These are phyloP conservation scores for Schizotus pectinicornis DNA, from an alignment of 2,888 invertebrate species.

Conservation along the genomic window DNA sequence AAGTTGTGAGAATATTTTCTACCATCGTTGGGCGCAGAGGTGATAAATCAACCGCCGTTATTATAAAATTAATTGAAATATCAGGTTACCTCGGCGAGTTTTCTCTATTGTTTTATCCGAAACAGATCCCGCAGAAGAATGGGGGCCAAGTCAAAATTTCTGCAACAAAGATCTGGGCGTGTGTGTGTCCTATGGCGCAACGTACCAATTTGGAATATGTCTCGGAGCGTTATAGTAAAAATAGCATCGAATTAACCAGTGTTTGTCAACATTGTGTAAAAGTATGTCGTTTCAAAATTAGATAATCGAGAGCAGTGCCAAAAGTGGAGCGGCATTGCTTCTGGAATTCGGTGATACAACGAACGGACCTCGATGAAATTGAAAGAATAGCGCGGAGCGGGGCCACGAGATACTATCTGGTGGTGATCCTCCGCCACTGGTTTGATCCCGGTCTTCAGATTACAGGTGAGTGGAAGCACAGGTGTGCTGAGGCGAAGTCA, in stretches of 20 bases:
- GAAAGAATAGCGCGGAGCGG: conserved; percentile 6
- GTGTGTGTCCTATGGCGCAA: conserved; percentile 17
- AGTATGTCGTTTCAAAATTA: conserved; percentile 13
- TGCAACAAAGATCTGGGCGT: too few species aligned
- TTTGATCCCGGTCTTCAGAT: conserved; percentile 38
- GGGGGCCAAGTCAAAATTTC: too few species aligned
- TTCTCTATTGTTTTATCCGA: conserved; percentile 48
- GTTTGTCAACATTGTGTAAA: conserved; percentile 16
- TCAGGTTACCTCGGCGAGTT: conserved; percentile 52
- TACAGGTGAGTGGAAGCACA: conserved; percentile 39
- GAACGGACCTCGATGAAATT: background rate
- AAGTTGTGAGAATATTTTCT: conserved; percentile 46
- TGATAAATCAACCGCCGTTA: conserved; percentile 55
- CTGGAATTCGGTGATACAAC: background rate
- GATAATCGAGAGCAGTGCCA: too few species aligned
- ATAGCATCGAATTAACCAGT: conserved; percentile 12
- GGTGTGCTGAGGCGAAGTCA: conserved; percentile 37
- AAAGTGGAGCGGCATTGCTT: too few species aligned
- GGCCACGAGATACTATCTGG: conserved; percentile 19
- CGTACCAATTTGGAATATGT: conserved; percentile 11
- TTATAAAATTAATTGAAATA: conserved; percentile 57
- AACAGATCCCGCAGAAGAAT: conserved; percentile 13
- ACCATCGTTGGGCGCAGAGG: conserved; percentile 54
- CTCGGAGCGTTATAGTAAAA: conserved; percentile 15
- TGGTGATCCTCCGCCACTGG: conserved; percentile 37